A percentile compares a stretch with the other conserved stretches of the same genome.
These are phyloP conservation scores for Dysmachus trigonus DNA, from an alignment of 2,888 invertebrate species.

Conservation along the genomic window DNA sequence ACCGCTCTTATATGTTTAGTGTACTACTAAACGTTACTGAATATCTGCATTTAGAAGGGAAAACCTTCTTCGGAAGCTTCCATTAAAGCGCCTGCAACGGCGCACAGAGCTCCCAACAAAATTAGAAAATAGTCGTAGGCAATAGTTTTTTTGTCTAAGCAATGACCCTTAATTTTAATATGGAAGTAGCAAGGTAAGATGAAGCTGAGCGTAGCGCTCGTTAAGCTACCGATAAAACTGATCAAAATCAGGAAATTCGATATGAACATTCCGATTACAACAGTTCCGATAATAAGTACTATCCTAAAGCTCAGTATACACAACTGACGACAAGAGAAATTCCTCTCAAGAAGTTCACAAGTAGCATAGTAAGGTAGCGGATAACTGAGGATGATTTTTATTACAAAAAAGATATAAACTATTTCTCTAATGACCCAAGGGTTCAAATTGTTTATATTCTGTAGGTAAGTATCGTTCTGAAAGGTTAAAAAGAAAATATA, in stretches of 20 bases:
- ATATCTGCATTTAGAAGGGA: too few relatives aligned
- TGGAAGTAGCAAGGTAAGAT: conserved; percentile 99
- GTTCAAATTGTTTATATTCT: conserved; percentile 97
- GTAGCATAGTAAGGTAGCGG: conserved; percentile 98
- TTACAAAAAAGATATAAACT: conserved; percentile 93
- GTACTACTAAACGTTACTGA: neutral
- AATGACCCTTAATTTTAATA: conserved; percentile 88
- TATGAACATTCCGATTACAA: conserved; percentile 94
- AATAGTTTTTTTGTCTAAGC: conserved; percentile 79
- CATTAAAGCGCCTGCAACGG: conserved; percentile 74
- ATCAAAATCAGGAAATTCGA: conserved; percentile 98
- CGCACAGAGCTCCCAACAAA: conserved; percentile 88
- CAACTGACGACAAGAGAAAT: conserved; percentile 89
- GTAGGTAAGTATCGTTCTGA: conserved; percentile 90
- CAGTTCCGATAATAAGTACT: conserved; percentile 87
- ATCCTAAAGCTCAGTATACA: conserved; percentile 95
- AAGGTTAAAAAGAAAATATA: conserved; percentile 98
- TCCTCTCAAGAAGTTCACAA: conserved; percentile 92
- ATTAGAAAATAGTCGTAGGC: conserved; percentile 95
- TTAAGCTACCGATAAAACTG: conserved; percentile 99
- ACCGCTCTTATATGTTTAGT: too few relatives aligned
- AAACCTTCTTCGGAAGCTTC: neutral
- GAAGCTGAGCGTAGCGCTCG: conserved; percentile 98
- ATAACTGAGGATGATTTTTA: conserved; percentile 95
- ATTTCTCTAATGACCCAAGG: conserved; percentile 90